Evolutionary conservation across 2,113 vertebrate species (phyloP).

Genomic region (Sphyrna mokarran): DNA sequence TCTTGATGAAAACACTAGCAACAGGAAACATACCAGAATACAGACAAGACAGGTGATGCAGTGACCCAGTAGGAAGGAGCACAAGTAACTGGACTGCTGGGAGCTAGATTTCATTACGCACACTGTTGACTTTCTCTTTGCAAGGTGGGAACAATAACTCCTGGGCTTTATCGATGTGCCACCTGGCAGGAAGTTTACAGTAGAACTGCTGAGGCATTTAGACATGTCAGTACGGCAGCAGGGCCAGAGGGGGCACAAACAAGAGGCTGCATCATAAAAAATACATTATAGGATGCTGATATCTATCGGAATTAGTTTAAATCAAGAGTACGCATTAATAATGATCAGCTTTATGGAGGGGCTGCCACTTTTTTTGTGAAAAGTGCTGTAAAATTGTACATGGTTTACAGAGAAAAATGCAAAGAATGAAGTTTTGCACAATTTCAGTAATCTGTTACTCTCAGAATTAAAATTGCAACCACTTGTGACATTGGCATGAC

Average conservation of each 20-base stretch:
- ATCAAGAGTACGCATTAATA: not conserved
- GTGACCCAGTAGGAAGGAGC: not conserved
- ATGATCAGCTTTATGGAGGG: not conserved
- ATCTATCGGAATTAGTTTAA: not conserved
- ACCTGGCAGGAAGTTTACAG: not conserved
- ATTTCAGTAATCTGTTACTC: not conserved
- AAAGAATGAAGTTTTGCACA: not conserved
- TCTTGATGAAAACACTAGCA: conserved; percentile 25
- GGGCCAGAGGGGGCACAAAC: not conserved
- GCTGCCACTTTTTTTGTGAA: not conserved
- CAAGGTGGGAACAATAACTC: not conserved
- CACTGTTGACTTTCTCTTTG: not conserved
- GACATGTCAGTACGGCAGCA: not conserved
- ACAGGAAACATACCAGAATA: not conserved
- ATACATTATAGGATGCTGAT: not conserved
- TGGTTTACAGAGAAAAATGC: not conserved
- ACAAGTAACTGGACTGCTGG: not conserved
- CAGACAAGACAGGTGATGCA: conserved; percentile 15
- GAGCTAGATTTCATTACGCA: not conserved
- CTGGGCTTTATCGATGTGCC: not conserved
- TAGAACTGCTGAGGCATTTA: not conserved
- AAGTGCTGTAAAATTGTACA: not conserved
- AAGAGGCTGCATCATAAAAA: not conserved
- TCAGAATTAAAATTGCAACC: not conserved
- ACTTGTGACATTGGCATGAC: not conserved